Conservation (phyloP, 2,888 invertebrate genomes). For the Parnassius glacialis region DNA sequence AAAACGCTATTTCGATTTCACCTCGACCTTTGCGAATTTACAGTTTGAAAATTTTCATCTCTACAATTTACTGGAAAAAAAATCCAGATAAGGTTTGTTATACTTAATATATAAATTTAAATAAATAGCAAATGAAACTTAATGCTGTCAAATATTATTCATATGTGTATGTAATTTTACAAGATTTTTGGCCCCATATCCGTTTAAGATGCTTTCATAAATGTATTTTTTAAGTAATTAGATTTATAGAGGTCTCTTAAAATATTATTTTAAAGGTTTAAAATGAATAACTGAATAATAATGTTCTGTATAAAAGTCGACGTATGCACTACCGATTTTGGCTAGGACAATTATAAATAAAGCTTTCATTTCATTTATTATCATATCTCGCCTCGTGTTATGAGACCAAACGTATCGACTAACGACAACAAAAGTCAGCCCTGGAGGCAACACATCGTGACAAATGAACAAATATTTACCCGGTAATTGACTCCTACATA, state of each 20-base stretch:
- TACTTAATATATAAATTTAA: too few relatives aligned
- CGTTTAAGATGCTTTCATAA: too few relatives aligned
- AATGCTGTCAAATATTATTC: too few relatives aligned
- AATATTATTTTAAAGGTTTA: too few relatives aligned
- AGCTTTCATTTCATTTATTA: conserved; percentile 15
- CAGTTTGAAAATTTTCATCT: conserved; percentile 10
- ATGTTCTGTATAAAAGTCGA: too few relatives aligned
- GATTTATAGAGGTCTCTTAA: too few relatives aligned
- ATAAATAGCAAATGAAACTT: too few relatives aligned
- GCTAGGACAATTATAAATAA: not conserved
- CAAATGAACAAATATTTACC: conserved; percentile 66
- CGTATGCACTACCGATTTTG: not conserved
- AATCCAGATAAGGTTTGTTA: not conserved
- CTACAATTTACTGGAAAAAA: conserved; percentile 1
- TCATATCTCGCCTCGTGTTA: conserved; percentile 7
- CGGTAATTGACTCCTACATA: conserved; percentile 60
- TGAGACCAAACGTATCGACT: conserved; percentile 21
- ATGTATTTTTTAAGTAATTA: too few relatives aligned
- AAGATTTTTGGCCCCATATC: too few relatives aligned
- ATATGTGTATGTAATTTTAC: too few relatives aligned
- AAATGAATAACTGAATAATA: too few relatives aligned
- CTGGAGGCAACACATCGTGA: conserved; percentile 44
- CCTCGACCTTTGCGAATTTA: conserved; percentile 14
- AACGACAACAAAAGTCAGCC: conserved; percentile 43
- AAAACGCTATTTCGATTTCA: conserved; percentile 18